Percentiles rank a stretch among this genome's conserved stretches.
Evolutionary conservation across 1,140 invertebrate genomes (phyloP).

Genomic region (Lucilia sericata): DNA sequence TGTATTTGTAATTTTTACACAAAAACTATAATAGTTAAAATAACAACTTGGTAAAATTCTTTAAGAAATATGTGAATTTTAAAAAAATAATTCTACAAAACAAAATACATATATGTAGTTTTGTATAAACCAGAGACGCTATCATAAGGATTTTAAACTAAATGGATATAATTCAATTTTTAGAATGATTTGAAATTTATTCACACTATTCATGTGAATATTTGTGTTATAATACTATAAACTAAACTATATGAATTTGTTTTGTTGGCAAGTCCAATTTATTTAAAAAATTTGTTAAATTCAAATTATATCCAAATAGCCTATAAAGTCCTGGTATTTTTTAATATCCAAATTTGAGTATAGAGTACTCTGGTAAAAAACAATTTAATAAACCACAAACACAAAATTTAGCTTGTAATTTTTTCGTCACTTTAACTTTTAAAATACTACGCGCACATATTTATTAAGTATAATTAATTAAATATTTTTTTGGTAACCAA

Average conservation of each 20-base stretch:
- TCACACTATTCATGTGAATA: no score
- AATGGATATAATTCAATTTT: no score
- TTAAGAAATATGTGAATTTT: constrained; percentile 15
- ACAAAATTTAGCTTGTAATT: constrained; percentile 39
- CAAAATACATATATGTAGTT: neutral
- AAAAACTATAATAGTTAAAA: constrained; percentile 20
- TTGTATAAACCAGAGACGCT: neutral
- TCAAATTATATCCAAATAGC: no score
- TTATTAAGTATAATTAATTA: constrained; percentile 31
- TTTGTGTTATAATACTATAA: no score
- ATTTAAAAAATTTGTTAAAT: no score
- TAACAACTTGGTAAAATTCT: constrained; percentile 36
- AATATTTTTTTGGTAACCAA: constrained; percentile 42
- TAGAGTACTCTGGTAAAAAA: neutral
- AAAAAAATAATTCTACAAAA: constrained; percentile 17
- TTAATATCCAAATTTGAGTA: no score
- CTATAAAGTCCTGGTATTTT: no score
- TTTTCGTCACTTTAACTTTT: constrained; percentile 36
- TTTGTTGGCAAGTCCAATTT: no score
- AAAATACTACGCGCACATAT: constrained; percentile 44
- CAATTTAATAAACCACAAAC: constrained; percentile 33
- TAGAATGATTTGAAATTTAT: no score
- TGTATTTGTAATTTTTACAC: constrained; percentile 44
- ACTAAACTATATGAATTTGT: no score
- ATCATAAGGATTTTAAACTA: no score